Percentiles rank a stretch among this genome's conserved stretches.
Evolutionary conservation across 2,113 vertebrate genomes (phyloP).

Genomic region (Gambusia affinis): DNA sequence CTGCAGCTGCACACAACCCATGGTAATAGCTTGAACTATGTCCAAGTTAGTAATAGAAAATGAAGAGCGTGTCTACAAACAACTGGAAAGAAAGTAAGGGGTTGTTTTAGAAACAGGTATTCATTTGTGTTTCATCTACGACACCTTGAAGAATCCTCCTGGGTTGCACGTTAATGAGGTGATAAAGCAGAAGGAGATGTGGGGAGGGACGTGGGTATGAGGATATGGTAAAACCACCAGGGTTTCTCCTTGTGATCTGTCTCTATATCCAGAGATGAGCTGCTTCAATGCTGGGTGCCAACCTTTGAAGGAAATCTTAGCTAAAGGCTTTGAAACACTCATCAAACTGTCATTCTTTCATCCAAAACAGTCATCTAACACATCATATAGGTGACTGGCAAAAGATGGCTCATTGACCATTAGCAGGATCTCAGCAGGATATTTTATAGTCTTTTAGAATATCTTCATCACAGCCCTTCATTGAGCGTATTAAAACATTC

Average conservation of each 20-base stretch:
- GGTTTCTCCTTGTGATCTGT: conserved; percentile 37
- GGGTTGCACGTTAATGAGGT: conserved; percentile 63
- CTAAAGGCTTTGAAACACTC: conserved; percentile 11
- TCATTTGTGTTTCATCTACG: conserved; percentile 40
- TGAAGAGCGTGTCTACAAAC: conserved; percentile 26
- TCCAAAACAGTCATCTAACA: conserved; percentile 15
- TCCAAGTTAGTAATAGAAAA: conserved; percentile 1
- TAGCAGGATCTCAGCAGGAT: background rate
- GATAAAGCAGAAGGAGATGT: conserved; percentile 41
- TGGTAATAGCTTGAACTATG: conserved; percentile 7
- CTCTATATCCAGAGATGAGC: conserved; percentile 43
- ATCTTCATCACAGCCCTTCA: background rate
- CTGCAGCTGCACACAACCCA: background rate
- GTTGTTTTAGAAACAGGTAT: conserved; percentile 24
- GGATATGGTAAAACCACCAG: conserved; percentile 29
- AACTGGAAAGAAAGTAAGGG: conserved; percentile 39
- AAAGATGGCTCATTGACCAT: conserved; percentile 19
- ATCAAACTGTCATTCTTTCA: conserved; percentile 43
- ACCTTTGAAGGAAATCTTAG: conserved; percentile 22
- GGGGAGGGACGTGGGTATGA: conserved; percentile 27
- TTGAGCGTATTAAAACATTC: background rate
- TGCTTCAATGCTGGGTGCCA: conserved; percentile 27
- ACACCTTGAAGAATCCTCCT: conserved; percentile 53
- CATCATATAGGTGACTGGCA: conserved; percentile 1
- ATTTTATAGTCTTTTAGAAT: background rate